Evolutionary conservation across 2,113 vertebrate genomes (phyloP).

Genomic region (Amphiprion ocellaris): DNA sequence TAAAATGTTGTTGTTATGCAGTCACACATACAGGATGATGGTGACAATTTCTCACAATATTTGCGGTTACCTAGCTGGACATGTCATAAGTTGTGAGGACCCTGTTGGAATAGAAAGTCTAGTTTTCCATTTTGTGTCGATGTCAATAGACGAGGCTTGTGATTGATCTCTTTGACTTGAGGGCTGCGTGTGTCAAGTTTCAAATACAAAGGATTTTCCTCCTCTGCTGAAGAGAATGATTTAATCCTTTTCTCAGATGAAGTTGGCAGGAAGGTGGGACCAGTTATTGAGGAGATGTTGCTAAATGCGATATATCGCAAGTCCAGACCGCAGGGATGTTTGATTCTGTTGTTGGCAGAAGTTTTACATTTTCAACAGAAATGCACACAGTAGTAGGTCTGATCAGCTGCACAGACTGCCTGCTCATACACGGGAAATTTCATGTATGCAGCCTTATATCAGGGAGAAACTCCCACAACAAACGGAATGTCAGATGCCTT

Average conservation of each 20-base stretch:
- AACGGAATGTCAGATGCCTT: constrained; percentile 20
- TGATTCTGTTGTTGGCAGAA: too few relatives aligned
- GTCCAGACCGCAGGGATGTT: too few relatives aligned
- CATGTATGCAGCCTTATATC: too few relatives aligned
- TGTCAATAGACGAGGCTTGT: not conserved
- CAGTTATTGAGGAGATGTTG: not conserved
- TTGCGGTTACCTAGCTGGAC: not conserved
- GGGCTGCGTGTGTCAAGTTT: not conserved
- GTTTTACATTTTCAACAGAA: too few relatives aligned
- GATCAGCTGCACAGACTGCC: too few relatives aligned
- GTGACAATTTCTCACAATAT: not conserved
- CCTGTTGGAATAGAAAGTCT: not conserved
- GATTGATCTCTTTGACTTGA: not conserved
- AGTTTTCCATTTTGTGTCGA: too few relatives aligned
- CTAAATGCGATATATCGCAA: too few relatives aligned
- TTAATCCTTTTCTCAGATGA: not conserved
- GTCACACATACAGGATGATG: too few relatives aligned
- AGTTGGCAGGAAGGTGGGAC: not conserved
- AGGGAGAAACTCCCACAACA: not conserved
- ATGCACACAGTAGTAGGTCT: too few relatives aligned
- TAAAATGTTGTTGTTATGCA: not conserved
- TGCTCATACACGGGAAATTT: too few relatives aligned
- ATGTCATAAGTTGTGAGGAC: too few relatives aligned
- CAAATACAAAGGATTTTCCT: not conserved
- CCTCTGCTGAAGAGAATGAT: not conserved